Evolutionary conservation across 1,140 invertebrate species (phyloP).

Genomic region (Eumaeus atala): DNA sequence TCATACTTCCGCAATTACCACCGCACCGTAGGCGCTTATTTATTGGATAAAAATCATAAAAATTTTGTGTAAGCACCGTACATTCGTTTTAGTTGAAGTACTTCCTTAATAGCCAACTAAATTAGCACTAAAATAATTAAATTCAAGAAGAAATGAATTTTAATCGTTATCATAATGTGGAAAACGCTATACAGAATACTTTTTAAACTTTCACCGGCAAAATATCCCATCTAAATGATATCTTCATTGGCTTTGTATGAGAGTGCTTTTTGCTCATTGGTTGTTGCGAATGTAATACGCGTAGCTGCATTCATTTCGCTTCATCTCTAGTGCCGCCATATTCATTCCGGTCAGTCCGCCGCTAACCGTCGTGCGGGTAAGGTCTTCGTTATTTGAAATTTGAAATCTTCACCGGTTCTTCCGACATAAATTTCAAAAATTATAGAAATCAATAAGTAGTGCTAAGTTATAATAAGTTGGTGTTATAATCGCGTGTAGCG

Average conservation of each 20-base stretch:
- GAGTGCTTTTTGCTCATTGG: conserved; percentile 36
- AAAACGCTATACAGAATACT: not conserved
- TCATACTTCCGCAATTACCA: no score
- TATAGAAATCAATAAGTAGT: conserved; percentile 28
- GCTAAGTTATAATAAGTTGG: conserved; percentile 50
- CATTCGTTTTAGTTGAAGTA: conserved; percentile 5
- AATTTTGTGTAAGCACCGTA: not conserved
- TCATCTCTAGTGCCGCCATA: conserved; percentile 43
- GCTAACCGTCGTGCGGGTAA: conserved; percentile 50
- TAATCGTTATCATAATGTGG: not conserved
- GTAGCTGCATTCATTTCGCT: conserved; percentile 49
- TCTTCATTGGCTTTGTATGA: conserved; percentile 34
- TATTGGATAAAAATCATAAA: no score
- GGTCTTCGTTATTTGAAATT: conserved; percentile 27
- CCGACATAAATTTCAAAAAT: conserved; percentile 37
- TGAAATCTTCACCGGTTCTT: conserved; percentile 33
- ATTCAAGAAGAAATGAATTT: not conserved
- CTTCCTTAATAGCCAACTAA: not conserved
- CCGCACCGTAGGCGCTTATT: no score
- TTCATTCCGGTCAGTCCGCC: conserved; percentile 58
- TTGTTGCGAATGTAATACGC: conserved; percentile 29
- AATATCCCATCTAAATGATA: conserved; percentile 19
- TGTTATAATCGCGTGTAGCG: conserved; percentile 29
- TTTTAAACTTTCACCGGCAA: conserved; percentile 56
- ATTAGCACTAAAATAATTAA: conserved; percentile 4